Evolutionary conservation across 1,140 invertebrate species (phyloP).

Genomic region (Macrostomum lignano): DNA sequence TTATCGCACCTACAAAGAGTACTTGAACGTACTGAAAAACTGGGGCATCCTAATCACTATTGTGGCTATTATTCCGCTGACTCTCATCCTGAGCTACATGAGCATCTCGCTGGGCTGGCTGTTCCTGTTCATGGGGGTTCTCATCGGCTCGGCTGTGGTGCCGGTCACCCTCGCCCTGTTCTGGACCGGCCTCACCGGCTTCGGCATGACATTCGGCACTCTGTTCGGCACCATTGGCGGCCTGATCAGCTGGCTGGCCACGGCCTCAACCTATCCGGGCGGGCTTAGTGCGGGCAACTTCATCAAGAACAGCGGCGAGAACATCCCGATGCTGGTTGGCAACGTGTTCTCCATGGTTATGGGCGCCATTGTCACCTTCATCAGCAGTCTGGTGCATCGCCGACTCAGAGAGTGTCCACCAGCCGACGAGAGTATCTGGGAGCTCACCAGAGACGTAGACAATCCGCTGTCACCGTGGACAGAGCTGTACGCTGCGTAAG

Average conservation of each 20-base stretch:
- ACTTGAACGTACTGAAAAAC: conserved; percentile 17
- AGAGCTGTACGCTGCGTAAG: conserved; percentile 21
- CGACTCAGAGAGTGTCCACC: conserved; percentile 8
- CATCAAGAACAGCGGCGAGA: conserved; percentile 19
- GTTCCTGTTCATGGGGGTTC: conserved; percentile 26
- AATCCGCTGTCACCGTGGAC: conserved; percentile 28
- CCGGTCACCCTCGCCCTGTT: conserved; percentile 23
- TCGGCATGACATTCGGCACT: conserved; percentile 19
- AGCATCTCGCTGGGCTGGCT: conserved; percentile 20
- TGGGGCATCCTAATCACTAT: conserved; percentile 20
- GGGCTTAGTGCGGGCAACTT: conserved; percentile 18
- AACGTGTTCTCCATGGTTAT: conserved; percentile 22
- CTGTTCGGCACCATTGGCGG: conserved; percentile 18
- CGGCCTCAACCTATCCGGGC: conserved; percentile 15
- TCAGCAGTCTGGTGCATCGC: conserved; percentile 14
- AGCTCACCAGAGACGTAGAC: conserved; percentile 28
- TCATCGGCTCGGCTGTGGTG: conserved; percentile 26
- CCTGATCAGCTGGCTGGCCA: conserved; percentile 18
- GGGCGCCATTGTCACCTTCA: conserved; percentile 17
- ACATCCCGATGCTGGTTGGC: conserved; percentile 22
- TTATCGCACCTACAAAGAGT: conserved; percentile 21
- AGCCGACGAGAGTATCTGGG: no score
- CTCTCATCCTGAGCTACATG: conserved; percentile 16
- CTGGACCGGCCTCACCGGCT: conserved; percentile 21
- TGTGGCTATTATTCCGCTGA: conserved; percentile 19